These are phyloP conservation scores for Sericinus montela DNA, from an alignment of 2,888 invertebrate species.

Conservation along the genomic window DNA sequence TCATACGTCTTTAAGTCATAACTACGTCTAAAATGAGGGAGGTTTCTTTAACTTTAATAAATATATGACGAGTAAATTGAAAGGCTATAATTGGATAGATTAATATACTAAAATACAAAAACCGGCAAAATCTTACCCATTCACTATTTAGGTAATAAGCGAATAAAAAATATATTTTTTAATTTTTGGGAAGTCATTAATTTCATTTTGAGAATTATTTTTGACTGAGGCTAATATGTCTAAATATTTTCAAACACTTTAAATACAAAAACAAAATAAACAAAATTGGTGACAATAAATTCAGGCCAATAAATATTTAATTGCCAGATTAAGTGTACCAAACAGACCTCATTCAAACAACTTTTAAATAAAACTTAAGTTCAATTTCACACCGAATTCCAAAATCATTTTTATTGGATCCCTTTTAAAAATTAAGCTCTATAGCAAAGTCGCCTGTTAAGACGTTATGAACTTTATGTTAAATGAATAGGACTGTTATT, in stretches of 20 bases:
- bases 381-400: conserved; percentile 74
- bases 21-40: too few species aligned
- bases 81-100: too few species aligned
- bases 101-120: too few species aligned
- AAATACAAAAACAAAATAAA: conserved; percentile 43
- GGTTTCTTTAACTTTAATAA: too few species aligned
- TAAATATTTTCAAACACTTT: conserved; percentile 38
- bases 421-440: conserved; percentile 25
- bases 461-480: conserved; percentile 29
- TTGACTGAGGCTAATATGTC: conserved; percentile 28
- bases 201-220: too few species aligned
- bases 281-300: conserved; percentile 38
- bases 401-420: conserved; percentile 61
- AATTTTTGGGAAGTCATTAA: too few species aligned
- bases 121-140: too few species aligned
- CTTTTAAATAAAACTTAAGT: conserved; percentile 56
- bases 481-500: conserved; percentile 21
- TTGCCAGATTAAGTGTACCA: conserved; percentile 48
- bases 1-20: too few species aligned
- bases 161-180: too few species aligned
- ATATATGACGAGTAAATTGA: too few species aligned
- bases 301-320: conserved; percentile 65
- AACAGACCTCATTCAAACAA: conserved; percentile 38
- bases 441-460: conserved; percentile 22
- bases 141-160: too few species aligned